A percentile compares a stretch with the other conserved stretches of the same genome.
Evolutionary conservation across 2,113 vertebrate genomes (phyloP).

Genomic region (Nycticryphes semicollaris): DNA sequence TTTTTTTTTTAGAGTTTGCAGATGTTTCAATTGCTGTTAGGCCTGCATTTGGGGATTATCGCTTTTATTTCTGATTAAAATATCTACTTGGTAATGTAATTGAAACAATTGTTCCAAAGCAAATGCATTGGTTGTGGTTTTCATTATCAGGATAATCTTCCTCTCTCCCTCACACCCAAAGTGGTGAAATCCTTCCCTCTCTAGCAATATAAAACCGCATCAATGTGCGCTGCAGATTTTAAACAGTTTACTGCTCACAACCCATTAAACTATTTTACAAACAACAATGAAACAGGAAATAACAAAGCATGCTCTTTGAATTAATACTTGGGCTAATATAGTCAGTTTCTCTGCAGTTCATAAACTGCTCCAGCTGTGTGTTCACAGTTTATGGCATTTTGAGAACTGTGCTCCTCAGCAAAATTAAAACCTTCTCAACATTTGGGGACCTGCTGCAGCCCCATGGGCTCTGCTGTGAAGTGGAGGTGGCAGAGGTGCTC

Average conservation of each 20-base stretch:
- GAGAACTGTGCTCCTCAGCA: slow-evolving; percentile 32
- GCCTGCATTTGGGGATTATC: slow-evolving; percentile 45
- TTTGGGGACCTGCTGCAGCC: neutral
- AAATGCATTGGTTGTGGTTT: slow-evolving; percentile 55
- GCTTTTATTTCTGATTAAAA: slow-evolving; percentile 64
- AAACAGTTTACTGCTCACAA: slow-evolving; percentile 55
- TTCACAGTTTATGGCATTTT: slow-evolving; percentile 59
- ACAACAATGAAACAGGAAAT: slow-evolving; percentile 73
- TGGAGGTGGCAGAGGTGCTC: neutral
- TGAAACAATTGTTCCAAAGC: slow-evolving; percentile 55
- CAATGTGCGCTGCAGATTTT: slow-evolving; percentile 39
- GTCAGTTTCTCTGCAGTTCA: slow-evolving; percentile 62
- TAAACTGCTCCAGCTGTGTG: slow-evolving; percentile 71
- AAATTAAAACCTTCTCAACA: slow-evolving; percentile 58
- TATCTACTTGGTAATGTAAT: slow-evolving; percentile 49
- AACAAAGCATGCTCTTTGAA: slow-evolving; percentile 70
- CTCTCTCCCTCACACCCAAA: slow-evolving; percentile 23
- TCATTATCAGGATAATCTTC: slow-evolving; percentile 58
- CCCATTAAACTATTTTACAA: slow-evolving; percentile 66
- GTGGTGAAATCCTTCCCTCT: slow-evolving; percentile 1
- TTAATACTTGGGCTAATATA: slow-evolving; percentile 62
- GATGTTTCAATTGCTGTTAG: slow-evolving; percentile 19
- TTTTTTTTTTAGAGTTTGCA: neutral
- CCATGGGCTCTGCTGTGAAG: neutral
- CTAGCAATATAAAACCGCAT: slow-evolving; percentile 6